Base-by-base conservation (phyloP, 2,113 vertebrate genomes). In the Amphiprion ocellaris region DNA sequence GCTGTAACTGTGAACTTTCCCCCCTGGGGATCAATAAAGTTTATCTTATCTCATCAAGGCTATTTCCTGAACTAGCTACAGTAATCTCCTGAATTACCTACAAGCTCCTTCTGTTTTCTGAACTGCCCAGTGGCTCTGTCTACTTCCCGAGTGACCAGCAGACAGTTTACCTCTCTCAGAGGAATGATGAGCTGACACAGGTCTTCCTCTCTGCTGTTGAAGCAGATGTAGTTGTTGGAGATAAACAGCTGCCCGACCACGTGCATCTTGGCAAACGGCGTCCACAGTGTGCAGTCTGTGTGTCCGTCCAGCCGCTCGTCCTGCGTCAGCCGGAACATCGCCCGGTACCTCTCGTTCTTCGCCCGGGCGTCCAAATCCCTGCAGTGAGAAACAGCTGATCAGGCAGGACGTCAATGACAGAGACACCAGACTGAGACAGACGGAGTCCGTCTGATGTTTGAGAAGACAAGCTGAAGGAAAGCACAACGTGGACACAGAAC, bases 221-320 rank as follows among this genome's bases (percentile, higher is more conserved):
- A 99, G 87, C 98, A 99, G 89, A 99, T 97, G 88, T 99, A 99
- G 86, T 97, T 99, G 91, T 97, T 97, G 87, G 98, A 99, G 90
- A 99, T 97, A 90, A 97, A 99, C 94, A 99, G 97, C 93, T 98
- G 97, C 19, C 98, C 98, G 0, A 95, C 94, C 56, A 98, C 96
- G 63, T 99, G 98, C 93, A 96, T 97, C 91, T 99, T 99, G 61
- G 95, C 95, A 65, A 99, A 99, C 0, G 98, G 98, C 0, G 96
- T 96, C 98, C 98, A 99, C 74, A 99, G 93, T 0, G 98, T 99
- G 87, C 98, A 99, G 78, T 97, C 94, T 0, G 98, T 99, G 81
- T 99, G 98, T 56, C 98, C 98, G 2, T 99, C 98, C 63, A 99
- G 94, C 7, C 95, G 95, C 77, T 99, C 98, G 0, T 98, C 97